Evolutionary conservation across 2,888 invertebrate genomes (phyloP).

Genomic region (Eledone cirrhosa): DNA sequence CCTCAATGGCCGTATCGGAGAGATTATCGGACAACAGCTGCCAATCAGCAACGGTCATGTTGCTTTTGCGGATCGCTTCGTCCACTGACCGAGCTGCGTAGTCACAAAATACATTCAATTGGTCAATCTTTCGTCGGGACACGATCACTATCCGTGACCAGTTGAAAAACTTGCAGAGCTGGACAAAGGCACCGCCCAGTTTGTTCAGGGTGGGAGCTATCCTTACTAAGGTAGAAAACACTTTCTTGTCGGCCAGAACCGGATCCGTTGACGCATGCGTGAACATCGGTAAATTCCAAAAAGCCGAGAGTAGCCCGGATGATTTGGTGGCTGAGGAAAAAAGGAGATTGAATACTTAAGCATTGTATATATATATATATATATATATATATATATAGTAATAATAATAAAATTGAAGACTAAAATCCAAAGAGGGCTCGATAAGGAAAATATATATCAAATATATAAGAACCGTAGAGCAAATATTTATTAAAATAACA

Average conservation of each 20-base stretch:
- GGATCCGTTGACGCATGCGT: constrained; percentile 55
- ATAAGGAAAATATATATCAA: no score
- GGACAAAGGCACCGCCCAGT: constrained; percentile 46
- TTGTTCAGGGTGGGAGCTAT: constrained; percentile 53
- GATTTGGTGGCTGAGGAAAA: no score
- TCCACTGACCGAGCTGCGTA: constrained; percentile 45
- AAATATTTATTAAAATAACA: no score
- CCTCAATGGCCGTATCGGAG: constrained; percentile 41
- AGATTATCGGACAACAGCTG: constrained; percentile 43
- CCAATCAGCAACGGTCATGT: constrained; percentile 47
- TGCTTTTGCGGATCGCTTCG: constrained; percentile 39
- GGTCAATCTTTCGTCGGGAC: constrained; percentile 42
- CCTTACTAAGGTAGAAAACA: constrained; percentile 48
- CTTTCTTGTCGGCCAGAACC: constrained; percentile 46
- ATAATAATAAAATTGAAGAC: no score
- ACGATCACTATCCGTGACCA: constrained; percentile 51
- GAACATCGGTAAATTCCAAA: constrained; percentile 57
- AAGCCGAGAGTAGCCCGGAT: constrained; percentile 3
- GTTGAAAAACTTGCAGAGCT: constrained; percentile 42
- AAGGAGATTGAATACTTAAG: no score
- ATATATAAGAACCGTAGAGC: no score
- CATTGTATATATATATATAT: no score
- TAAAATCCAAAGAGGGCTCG: no score
- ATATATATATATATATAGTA: no score
- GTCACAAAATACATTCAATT: constrained; percentile 52